These are phyloP conservation scores for Lophius americanus DNA, from an alignment of 2,797 vertebrate genomes.

Conservation along the genomic window DNA sequence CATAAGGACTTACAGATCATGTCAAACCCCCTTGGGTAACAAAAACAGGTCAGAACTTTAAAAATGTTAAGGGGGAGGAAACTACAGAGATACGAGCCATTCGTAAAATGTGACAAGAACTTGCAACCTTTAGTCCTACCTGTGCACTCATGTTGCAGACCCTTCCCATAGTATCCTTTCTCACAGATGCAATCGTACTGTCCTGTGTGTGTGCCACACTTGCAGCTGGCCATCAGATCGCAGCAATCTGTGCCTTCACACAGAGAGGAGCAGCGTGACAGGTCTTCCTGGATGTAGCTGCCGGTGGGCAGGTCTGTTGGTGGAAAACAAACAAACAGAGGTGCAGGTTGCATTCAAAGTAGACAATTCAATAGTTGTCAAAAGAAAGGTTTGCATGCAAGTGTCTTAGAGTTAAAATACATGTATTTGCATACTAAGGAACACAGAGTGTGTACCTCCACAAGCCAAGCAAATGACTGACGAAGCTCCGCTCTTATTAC, in stretches of 20 bases:
- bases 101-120: not conserved
- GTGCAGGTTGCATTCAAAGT: not conserved
- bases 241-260: slow-evolving; percentile 92
- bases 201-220: slow-evolving; percentile 94
- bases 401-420: too few species aligned
- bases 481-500: too few species aligned
- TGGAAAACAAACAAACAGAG: slow-evolving; percentile 13
- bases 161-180: slow-evolving; percentile 95
- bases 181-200: slow-evolving; percentile 98
- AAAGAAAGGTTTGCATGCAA: not conserved
- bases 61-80: not conserved
- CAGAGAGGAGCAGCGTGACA: slow-evolving; percentile 88
- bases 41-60: not conserved
- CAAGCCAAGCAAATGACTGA: too few species aligned
- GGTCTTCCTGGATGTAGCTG: slow-evolving; percentile 94
- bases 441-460: too few species aligned
- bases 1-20: not conserved
- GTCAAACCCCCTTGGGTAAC: not conserved
- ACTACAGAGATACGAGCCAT: not conserved
- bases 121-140: slow-evolving; percentile 73
- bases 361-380: not conserved
- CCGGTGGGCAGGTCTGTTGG: slow-evolving; percentile 91
- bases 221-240: slow-evolving; percentile 96
- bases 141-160: slow-evolving; percentile 92
- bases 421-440: too few species aligned